Evolutionary conservation across 1,140 invertebrate species (phyloP).

Genomic region (Magallana gigas): DNA sequence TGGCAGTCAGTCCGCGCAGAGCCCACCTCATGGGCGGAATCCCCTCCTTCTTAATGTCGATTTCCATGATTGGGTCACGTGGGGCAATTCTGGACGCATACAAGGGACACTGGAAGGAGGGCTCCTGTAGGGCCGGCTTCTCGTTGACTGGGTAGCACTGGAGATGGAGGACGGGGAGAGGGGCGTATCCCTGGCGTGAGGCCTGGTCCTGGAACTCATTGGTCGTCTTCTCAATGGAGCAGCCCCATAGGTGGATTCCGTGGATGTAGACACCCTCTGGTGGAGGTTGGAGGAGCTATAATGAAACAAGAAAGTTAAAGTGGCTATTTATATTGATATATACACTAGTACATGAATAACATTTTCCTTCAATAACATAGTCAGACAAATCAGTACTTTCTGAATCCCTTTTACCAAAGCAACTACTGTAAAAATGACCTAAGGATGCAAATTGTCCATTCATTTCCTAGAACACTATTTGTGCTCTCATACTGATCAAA

Average conservation of each 20-base stretch:
- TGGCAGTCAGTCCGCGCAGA: slow-evolving; percentile 76
- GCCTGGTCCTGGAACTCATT: slow-evolving; percentile 77
- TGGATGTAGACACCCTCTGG: slow-evolving; percentile 79
- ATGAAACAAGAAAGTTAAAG: slow-evolving; percentile 28
- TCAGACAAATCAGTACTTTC: no score
- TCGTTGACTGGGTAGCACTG: slow-evolving; percentile 77
- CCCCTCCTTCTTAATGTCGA: slow-evolving; percentile 76
- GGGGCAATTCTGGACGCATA: slow-evolving; percentile 73
- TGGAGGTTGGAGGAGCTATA: slow-evolving; percentile 78
- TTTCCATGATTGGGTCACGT: slow-evolving; percentile 75
- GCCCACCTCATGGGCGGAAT: slow-evolving; percentile 76
- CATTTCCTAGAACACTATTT: no score
- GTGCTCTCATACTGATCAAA: neutral
- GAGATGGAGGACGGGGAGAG: slow-evolving; percentile 78
- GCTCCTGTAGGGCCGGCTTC: slow-evolving; percentile 73
- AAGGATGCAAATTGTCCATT: no score
- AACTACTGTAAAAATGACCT: no score
- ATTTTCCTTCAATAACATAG: no score
- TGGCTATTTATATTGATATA: no score
- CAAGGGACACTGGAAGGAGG: slow-evolving; percentile 75
- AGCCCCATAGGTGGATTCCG: slow-evolving; percentile 79
- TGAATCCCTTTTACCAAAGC: no score
- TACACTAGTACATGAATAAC: no score
- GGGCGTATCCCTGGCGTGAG: slow-evolving; percentile 70
- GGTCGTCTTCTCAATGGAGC: slow-evolving; percentile 79